Evolutionary conservation across 2,113 vertebrate genomes (phyloP).

Genomic region (Meriones unguiculatus): DNA sequence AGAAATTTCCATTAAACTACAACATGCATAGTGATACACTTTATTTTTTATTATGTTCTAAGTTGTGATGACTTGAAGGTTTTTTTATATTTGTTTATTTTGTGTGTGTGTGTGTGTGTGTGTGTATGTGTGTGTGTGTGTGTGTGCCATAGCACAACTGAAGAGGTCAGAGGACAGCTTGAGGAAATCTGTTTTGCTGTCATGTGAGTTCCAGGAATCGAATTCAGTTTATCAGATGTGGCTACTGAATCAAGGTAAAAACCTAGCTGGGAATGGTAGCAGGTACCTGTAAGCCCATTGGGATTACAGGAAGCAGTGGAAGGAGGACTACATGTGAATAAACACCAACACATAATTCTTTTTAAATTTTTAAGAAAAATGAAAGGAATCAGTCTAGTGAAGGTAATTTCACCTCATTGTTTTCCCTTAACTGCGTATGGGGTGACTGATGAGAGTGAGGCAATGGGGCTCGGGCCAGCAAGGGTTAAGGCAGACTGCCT

Average conservation of each 20-base stretch:
- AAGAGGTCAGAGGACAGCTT: background rate
- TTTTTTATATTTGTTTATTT: background rate
- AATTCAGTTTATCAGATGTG: background rate
- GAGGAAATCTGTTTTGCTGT: background rate
- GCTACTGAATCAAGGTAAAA: background rate
- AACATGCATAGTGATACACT: background rate
- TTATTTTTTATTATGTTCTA: background rate
- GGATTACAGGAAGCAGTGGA: background rate
- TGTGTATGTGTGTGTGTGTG: background rate
- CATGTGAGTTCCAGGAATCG: background rate
- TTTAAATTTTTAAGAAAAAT: background rate
- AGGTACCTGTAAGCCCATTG: background rate
- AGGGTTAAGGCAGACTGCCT: constrained; percentile 86
- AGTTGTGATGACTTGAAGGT: background rate
- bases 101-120: background rate
- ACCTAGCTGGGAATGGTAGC: background rate
- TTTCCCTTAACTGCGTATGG: background rate
- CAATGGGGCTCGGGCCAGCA: constrained; percentile 5
- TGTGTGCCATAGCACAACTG: too few relatives aligned
- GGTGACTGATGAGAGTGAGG: background rate
- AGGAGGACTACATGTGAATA: background rate
- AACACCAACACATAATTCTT: background rate
- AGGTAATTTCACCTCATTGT: background rate
- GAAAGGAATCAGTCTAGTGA: background rate
- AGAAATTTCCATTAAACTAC: background rate